A percentile compares a stretch with the other conserved stretches of the same genome.
phyloP scores from a whole-genome alignment of 2,113 vertebrate species.

The Oostethus manadensis region DNA sequence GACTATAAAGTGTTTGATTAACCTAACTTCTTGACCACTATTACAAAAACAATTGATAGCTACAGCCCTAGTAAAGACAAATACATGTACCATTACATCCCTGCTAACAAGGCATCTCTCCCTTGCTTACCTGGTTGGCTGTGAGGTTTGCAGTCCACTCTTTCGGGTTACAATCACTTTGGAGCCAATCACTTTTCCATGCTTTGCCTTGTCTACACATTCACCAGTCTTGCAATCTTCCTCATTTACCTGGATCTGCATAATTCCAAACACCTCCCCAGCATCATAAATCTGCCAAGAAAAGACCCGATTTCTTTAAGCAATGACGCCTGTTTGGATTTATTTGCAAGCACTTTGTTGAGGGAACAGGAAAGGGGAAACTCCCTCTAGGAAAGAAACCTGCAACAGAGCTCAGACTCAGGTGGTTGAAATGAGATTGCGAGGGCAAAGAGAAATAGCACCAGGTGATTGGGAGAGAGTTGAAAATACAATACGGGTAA shows the following conservation, averaged over 20 bases:
- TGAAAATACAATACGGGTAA: not conserved
- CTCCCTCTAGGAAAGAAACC: too few species aligned
- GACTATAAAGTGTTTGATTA: not conserved
- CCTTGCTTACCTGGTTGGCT: conserved; percentile 76
- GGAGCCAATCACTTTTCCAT: conserved; percentile 64
- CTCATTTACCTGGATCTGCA: conserved; percentile 76
- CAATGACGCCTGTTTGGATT: not conserved
- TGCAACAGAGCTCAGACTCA: not conserved
- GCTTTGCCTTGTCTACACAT: conserved; percentile 49
- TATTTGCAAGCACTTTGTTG: not conserved
- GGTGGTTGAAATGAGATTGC: not conserved
- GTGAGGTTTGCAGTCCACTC: conserved; percentile 75
- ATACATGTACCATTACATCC: too few species aligned
- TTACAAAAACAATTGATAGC: not conserved
- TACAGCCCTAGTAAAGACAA: not conserved
- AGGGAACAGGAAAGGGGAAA: not conserved
- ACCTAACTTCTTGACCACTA: not conserved
- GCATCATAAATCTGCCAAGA: conserved; percentile 84
- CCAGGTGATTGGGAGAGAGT: too few species aligned
- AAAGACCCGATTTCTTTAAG: not conserved
- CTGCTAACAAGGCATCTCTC: not conserved
- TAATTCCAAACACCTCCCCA: conserved; percentile 91
- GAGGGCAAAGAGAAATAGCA: too few species aligned
- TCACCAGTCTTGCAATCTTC: conserved; percentile 59
- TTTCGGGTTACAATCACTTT: conserved; percentile 88